These are phyloP conservation scores for Anolis sagrei DNA, from an alignment of 2,113 vertebrate genomes.

Conservation along the genomic window DNA sequence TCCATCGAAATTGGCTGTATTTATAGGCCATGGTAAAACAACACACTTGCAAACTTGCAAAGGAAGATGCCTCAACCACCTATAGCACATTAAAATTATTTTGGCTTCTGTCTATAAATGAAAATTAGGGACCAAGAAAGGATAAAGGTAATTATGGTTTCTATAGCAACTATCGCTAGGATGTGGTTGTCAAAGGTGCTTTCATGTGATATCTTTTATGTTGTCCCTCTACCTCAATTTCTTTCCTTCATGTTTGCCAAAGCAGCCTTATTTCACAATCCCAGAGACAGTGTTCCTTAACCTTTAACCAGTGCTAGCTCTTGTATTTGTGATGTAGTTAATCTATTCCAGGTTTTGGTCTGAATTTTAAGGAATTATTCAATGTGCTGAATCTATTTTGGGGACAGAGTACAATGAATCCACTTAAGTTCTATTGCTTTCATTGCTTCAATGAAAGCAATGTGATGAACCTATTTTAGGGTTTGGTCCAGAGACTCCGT, in stretches of 20 bases:
- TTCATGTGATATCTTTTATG: constrained; percentile 67
- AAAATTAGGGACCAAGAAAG: constrained; percentile 74
- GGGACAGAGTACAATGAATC: too few species aligned
- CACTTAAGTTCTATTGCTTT: too few species aligned
- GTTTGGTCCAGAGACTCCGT: too few species aligned
- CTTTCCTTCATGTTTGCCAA: constrained; percentile 63
- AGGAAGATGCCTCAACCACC: constrained; percentile 6
- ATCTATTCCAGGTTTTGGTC: too few species aligned
- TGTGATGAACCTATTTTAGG: too few species aligned
- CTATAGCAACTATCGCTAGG: constrained; percentile 80
- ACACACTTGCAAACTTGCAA: constrained; percentile 16
- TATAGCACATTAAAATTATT: constrained; percentile 22
- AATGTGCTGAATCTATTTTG: too few species aligned
- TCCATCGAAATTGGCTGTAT: constrained; percentile 10
- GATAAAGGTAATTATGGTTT: constrained; percentile 75
- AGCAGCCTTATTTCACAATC: constrained; percentile 61
- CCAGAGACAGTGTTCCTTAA: not conserved
- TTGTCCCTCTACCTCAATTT: constrained; percentile 64
- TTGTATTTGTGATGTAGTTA: too few species aligned
- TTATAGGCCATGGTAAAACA: constrained; percentile 43
- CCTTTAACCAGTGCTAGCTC: too few species aligned
- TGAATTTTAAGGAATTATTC: too few species aligned
- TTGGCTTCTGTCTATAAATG: constrained; percentile 39
- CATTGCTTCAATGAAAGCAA: too few species aligned
- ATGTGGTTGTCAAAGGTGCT: constrained; percentile 79